These are phyloP conservation scores for Misgurnus anguillicaudatus DNA, from an alignment of 2,113 vertebrate species.

Conservation along the genomic window DNA sequence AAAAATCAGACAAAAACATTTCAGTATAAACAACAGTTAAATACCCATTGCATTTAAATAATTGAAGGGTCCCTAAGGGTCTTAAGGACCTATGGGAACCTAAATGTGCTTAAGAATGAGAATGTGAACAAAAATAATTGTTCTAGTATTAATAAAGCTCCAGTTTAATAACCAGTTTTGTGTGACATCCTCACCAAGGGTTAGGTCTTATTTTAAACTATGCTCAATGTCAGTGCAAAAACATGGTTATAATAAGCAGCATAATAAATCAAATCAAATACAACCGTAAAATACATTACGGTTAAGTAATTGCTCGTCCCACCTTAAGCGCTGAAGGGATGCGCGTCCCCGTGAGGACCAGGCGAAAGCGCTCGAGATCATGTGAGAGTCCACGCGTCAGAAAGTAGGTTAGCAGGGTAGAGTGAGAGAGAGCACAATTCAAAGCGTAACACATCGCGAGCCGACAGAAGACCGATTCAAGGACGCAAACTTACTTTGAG, in stretches of 20 bases:
- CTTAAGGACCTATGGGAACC: too few species aligned
- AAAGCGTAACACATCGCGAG: neutral
- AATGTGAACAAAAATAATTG: too few species aligned
- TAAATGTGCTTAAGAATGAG: too few species aligned
- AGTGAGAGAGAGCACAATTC: slow-evolving; percentile 66
- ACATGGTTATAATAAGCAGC: too few species aligned
- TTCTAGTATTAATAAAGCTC: too few species aligned
- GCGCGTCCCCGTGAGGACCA: slow-evolving; percentile 66
- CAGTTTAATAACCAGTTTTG: too few species aligned
- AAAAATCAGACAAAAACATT: too few species aligned
- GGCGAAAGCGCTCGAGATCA: slow-evolving; percentile 67
- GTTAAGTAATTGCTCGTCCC: slow-evolving; percentile 16
- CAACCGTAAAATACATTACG: neutral
- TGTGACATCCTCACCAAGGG: too few species aligned
- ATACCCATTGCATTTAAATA: too few species aligned
- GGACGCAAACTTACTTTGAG: slow-evolving; percentile 3
- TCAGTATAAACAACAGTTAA: too few species aligned
- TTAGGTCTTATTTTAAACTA: too few species aligned
- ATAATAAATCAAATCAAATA: neutral
- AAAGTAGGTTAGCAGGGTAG: slow-evolving; percentile 81
- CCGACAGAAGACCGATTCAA: neutral
- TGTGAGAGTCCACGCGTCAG: slow-evolving; percentile 78
- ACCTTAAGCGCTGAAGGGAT: slow-evolving; percentile 70
- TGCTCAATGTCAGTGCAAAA: neutral
- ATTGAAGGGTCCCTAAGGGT: too few species aligned